Conservation (phyloP, 92 coral and sea anemone species). For the Diadumene lineata region DNA sequence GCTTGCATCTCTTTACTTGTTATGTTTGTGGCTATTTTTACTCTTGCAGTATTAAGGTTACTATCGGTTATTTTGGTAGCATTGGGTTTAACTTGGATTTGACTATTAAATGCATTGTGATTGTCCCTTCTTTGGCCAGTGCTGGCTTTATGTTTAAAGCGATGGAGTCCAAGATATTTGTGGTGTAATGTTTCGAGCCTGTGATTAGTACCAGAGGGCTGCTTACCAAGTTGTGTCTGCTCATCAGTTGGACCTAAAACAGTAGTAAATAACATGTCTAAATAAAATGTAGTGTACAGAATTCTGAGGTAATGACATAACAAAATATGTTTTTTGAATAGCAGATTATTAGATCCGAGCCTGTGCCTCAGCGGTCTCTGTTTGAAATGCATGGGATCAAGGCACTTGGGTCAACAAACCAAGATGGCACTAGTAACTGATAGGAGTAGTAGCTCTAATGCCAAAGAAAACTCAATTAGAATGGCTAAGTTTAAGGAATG, state of each 20-base stretch:
- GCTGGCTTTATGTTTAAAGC: background rate
- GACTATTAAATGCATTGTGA: background rate
- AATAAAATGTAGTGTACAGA: too few species aligned
- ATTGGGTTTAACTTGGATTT: background rate
- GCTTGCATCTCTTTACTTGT: background rate
- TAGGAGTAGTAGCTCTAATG: too few species aligned
- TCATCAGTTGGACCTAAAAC: background rate
- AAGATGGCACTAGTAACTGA: too few species aligned
- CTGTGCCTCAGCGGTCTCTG: too few species aligned
- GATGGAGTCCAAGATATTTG: background rate
- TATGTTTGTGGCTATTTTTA: background rate
- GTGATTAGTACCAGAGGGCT: background rate
- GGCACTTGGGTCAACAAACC: too few species aligned
- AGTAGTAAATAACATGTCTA: background rate
- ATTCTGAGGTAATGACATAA: too few species aligned
- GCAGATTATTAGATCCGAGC: too few species aligned
- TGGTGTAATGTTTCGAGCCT: background rate
- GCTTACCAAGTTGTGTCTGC: background rate
- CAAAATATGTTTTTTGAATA: background rate
- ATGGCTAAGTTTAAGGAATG: too few species aligned
- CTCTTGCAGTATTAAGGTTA: background rate
- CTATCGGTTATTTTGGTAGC: background rate
- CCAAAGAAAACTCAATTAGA: too few species aligned
- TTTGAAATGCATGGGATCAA: too few species aligned
- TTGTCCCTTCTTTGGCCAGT: background rate